Evolutionary conservation across 1,140 invertebrate genomes (phyloP).

Genomic region (Drosophila teissieri): DNA sequence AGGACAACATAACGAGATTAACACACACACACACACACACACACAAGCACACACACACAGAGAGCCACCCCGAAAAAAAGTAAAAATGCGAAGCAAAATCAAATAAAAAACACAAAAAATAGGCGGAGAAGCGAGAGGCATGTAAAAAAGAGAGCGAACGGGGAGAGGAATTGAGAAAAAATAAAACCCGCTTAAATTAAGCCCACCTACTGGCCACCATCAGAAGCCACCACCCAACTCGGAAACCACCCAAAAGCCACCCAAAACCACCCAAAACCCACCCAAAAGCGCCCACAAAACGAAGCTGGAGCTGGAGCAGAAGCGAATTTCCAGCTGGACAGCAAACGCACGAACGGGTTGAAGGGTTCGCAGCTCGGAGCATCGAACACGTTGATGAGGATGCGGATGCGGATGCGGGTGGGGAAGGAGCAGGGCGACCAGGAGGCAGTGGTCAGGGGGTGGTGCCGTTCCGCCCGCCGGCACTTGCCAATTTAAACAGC

Average conservation of each 20-base stretch:
- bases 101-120: slow-evolving; percentile 67
- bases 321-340: slow-evolving; percentile 15
- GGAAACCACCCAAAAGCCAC: slow-evolving; percentile 23
- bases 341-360: slow-evolving; percentile 72
- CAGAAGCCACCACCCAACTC: slow-evolving; percentile 22
- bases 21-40: slow-evolving; percentile 51
- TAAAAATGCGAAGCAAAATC: slow-evolving; percentile 63
- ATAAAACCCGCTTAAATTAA: slow-evolving; percentile 83
- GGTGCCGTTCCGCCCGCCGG: slow-evolving; percentile 76
- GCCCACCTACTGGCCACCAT: slow-evolving; percentile 73
- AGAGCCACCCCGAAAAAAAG: slow-evolving; percentile 29
- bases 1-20: slow-evolving; percentile 79
- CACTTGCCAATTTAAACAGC: slow-evolving; percentile 74
- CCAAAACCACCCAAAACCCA: slow-evolving; percentile 7
- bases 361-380: slow-evolving; percentile 4
- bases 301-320: slow-evolving; percentile 28
- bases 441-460: slow-evolving; percentile 8
- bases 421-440: background rate
- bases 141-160: slow-evolving; percentile 52
- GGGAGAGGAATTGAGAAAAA: slow-evolving; percentile 69
- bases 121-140: slow-evolving; percentile 39
- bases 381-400: slow-evolving; percentile 12
- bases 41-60: slow-evolving; percentile 23
- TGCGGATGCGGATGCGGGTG: too few relatives aligned
- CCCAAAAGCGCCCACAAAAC: slow-evolving; percentile 26